Evolutionary conservation across 2,113 vertebrate genomes (phyloP).

Genomic region (Corythaixoides concolor): DNA sequence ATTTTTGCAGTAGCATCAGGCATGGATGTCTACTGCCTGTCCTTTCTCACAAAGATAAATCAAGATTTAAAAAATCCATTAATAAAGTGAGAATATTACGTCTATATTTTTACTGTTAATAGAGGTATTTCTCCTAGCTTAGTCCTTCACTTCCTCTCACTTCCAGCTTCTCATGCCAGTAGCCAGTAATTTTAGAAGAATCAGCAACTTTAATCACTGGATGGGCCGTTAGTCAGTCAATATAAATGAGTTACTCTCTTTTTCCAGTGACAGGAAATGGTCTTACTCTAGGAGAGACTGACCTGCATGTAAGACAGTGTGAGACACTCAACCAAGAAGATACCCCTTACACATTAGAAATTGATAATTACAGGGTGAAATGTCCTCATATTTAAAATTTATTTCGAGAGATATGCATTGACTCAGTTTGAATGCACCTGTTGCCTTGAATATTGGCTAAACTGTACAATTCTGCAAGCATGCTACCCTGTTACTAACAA

Average conservation of each 20-base stretch:
- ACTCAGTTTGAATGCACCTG: neutral
- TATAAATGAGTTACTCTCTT: neutral
- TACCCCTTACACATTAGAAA: neutral
- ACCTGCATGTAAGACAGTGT: neutral
- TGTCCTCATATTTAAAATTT: neutral
- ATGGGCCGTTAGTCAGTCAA: neutral
- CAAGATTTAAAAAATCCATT: neutral
- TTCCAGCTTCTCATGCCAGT: neutral
- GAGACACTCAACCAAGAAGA: neutral
- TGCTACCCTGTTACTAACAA: neutral
- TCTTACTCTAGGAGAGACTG: neutral
- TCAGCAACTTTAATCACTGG: neutral
- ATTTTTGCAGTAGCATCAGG: neutral
- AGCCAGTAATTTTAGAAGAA: neutral
- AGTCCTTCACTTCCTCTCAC: neutral
- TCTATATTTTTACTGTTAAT: neutral
- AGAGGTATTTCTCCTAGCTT: neutral
- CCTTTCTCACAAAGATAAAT: neutral
- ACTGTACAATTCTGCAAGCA: neutral
- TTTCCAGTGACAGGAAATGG: neutral
- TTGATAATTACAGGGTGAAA: neutral
- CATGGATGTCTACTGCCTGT: neutral
- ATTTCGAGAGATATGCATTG: neutral
- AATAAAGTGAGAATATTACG: neutral
- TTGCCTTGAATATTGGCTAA: neutral